Conservation (phyloP, 92 coral and sea anemone species). For the Siderastrea siderea region DNA sequence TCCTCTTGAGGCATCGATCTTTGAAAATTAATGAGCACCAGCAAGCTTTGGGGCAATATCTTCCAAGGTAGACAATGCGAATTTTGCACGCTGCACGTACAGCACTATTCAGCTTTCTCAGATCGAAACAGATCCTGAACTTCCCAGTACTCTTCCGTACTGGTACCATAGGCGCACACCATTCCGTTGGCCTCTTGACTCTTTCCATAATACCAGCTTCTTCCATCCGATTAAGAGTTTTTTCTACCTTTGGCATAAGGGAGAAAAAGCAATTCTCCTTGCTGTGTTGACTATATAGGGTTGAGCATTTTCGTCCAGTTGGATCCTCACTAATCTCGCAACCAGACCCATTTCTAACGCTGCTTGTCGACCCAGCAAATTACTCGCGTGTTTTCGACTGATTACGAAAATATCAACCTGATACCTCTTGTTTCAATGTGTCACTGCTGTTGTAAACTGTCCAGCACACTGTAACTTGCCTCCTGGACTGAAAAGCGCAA, state of each 20-base stretch:
- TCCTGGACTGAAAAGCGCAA: too few species aligned
- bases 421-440: constrained; percentile 5
- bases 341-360: constrained; percentile 6
- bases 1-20: constrained; percentile 47
- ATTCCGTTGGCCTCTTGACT: constrained; percentile 61
- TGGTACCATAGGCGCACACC: constrained; percentile 75
- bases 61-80: constrained; percentile 58
- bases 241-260: too few species aligned
- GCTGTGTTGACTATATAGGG: too few species aligned
- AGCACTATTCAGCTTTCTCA: constrained; percentile 46
- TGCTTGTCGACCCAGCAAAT: not conserved
- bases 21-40: constrained; percentile 34
- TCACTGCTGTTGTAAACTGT: not conserved
- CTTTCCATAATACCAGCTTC: not conserved
- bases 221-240: too few species aligned
- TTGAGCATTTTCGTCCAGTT: too few species aligned
- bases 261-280: not conserved
- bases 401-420: not conserved
- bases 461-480: constrained; percentile 8
- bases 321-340: too few species aligned
- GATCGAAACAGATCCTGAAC: constrained; percentile 45
- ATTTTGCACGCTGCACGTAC: constrained; percentile 60
- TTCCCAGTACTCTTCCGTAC: constrained; percentile 50
- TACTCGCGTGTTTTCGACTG: too few species aligned
- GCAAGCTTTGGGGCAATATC: constrained; percentile 29